A percentile compares a stretch with the other conserved stretches of the same genome.
Conservation (phyloP, 2,888 invertebrate species). For the Drosophila aldrichi region DNA sequence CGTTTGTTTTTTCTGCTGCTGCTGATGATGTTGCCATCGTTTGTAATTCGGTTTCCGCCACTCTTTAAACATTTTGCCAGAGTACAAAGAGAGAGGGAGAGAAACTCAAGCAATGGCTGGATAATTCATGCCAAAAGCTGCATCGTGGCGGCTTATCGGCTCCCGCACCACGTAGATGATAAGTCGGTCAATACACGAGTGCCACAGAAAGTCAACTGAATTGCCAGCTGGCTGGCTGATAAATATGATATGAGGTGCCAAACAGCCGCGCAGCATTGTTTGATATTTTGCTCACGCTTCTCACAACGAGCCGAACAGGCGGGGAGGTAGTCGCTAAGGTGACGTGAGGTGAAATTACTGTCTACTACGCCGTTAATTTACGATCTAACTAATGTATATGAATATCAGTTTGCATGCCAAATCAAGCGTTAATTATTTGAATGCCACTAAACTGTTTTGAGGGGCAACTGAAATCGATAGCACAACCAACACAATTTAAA, state of each 20-base stretch:
- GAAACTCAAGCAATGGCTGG: conserved; percentile 5
- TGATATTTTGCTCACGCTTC: conserved; percentile 63
- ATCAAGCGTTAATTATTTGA: conserved; percentile 46
- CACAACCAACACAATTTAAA: conserved; percentile 10
- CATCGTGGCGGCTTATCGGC: conserved; percentile 65
- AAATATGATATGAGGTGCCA: conserved; percentile 66
- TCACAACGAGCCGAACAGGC: conserved; percentile 10
- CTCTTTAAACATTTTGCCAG: conserved; percentile 65
- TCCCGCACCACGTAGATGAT: conserved; percentile 47
- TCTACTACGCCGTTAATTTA: conserved; percentile 41
- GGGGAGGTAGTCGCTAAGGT: conserved; percentile 12
- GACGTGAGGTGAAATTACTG: conserved; percentile 53
- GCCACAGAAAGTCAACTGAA: conserved; percentile 47
- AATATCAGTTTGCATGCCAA: conserved; percentile 31
- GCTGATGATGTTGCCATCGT: conserved; percentile 65
- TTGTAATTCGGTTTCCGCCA: conserved; percentile 62
- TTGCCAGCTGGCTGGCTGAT: conserved; percentile 66
- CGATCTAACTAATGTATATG: conserved; percentile 28
- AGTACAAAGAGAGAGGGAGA: neutral
- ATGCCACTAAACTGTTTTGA: conserved; percentile 4
- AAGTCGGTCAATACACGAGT: conserved; percentile 56
- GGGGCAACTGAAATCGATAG: conserved; percentile 23
- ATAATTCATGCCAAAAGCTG: conserved; percentile 34
- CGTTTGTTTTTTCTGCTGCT: conserved; percentile 21
- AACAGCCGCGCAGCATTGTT: conserved; percentile 55